phyloP scores from a whole-genome alignment of 2,797 vertebrate genomes.

The Micrastur ruficollis region DNA sequence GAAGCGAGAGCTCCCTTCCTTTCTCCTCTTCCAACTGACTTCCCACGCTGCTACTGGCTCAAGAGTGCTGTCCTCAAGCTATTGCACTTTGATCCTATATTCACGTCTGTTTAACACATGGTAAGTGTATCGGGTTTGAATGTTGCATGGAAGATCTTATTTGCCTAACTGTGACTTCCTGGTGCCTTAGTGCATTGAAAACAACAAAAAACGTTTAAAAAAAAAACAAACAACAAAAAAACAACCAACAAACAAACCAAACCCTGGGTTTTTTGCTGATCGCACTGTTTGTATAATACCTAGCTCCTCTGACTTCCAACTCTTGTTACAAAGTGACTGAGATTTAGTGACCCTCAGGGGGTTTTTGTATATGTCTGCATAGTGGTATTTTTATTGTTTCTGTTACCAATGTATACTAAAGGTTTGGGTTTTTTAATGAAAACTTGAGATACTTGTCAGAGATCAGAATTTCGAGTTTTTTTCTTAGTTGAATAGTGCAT shows the following conservation, averaged over 20 bases:
- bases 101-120: not conserved
- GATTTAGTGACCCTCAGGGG: not conserved
- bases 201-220: not conserved
- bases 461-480: not conserved
- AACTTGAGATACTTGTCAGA: not conserved
- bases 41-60: not conserved
- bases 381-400: not conserved
- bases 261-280: not conserved
- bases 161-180: slow-evolving; percentile 2
- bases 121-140: not conserved
- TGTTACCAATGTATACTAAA: not conserved
- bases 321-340: not conserved
- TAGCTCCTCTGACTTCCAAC: not conserved
- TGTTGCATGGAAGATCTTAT: not conserved
- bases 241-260: not conserved
- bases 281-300: not conserved
- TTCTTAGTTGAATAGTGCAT: not conserved
- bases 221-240: not conserved
- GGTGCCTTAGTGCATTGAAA: slow-evolving; percentile 44
- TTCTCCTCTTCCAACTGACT: not conserved
- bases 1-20: not conserved
- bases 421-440: not conserved
- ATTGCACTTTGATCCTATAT: not conserved
- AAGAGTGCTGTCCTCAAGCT: not conserved
- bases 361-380: not conserved